These are phyloP conservation scores for Chymomyza amoena DNA, from an alignment of 2,888 invertebrate genomes.

Conservation along the genomic window DNA sequence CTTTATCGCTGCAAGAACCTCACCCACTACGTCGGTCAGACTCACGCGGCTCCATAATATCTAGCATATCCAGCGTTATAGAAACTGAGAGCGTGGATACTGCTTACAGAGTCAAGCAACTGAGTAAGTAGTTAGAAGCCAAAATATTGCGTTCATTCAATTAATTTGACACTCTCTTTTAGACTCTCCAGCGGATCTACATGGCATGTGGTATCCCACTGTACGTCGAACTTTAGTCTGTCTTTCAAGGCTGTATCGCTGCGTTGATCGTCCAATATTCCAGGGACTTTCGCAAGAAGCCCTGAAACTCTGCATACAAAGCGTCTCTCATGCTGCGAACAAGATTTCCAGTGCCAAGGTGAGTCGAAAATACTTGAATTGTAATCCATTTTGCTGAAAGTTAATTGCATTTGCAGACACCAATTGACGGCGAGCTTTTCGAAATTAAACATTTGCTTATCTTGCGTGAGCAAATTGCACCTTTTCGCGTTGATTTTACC, in stretches of 20 bases:
- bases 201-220: conserved; percentile 99
- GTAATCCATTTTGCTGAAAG: not conserved
- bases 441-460: conserved; percentile 98
- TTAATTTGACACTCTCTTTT: conserved; percentile 15
- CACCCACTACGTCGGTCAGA: conserved; percentile 82
- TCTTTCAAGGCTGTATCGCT: conserved; percentile 91
- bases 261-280: conserved; percentile 96
- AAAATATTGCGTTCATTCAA: not conserved
- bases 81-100: conserved; percentile 84
- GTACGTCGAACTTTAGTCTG: conserved; percentile 96
- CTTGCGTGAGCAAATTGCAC: conserved; percentile 97
- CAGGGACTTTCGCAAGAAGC: conserved; percentile 98
- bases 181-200: conserved; percentile 95
- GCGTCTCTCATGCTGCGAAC: conserved; percentile 89
- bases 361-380: conserved; percentile 27
- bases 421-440: conserved; percentile 97
- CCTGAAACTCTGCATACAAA: conserved; percentile 93
- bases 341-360: conserved; percentile 88
- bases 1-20: conserved; percentile 83
- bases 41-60: conserved; percentile 84
- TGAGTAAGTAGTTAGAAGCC: conserved; percentile 63
- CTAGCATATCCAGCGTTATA: conserved; percentile 84
- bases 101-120: conserved; percentile 70
- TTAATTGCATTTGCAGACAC: conserved; percentile 79
- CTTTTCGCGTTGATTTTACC: conserved; percentile 96